phyloP scores from a whole-genome alignment of 2,113 vertebrate genomes.

The Cariama cristata region DNA sequence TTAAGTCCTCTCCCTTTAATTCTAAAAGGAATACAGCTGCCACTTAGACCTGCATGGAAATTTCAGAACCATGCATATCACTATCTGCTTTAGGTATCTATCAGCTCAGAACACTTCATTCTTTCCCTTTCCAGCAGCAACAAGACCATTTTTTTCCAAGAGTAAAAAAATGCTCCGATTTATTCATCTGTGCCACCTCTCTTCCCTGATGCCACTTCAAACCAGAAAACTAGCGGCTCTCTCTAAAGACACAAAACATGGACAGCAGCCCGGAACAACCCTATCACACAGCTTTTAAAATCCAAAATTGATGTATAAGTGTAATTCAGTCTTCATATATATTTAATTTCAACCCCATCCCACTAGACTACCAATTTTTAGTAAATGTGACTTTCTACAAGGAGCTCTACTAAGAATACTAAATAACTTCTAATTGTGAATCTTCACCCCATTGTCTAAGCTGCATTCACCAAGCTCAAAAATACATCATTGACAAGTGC shows the following conservation, averaged over 20 bases:
- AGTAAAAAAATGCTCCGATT: neutral
- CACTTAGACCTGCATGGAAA: neutral
- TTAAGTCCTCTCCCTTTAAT: neutral
- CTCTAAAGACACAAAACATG: neutral
- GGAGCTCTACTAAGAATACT: neutral
- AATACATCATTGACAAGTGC: neutral
- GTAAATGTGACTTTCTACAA: neutral
- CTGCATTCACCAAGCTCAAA: neutral
- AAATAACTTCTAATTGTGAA: neutral
- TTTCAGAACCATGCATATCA: neutral
- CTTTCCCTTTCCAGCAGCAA: neutral
- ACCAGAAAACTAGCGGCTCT: neutral
- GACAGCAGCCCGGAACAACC: neutral
- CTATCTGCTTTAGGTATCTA: neutral
- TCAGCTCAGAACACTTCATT: neutral
- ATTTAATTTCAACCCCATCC: neutral
- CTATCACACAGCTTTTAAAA: neutral
- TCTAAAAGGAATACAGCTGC: neutral
- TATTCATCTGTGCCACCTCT: neutral
- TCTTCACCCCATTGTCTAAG: neutral
- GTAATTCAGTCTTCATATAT: neutral
- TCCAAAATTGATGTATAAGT: neutral
- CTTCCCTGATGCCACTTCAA: neutral
- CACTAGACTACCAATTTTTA: neutral
- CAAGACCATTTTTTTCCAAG: neutral